Conservation (phyloP, 2,888 invertebrate species). For the Drosophila anomelani region DNA sequence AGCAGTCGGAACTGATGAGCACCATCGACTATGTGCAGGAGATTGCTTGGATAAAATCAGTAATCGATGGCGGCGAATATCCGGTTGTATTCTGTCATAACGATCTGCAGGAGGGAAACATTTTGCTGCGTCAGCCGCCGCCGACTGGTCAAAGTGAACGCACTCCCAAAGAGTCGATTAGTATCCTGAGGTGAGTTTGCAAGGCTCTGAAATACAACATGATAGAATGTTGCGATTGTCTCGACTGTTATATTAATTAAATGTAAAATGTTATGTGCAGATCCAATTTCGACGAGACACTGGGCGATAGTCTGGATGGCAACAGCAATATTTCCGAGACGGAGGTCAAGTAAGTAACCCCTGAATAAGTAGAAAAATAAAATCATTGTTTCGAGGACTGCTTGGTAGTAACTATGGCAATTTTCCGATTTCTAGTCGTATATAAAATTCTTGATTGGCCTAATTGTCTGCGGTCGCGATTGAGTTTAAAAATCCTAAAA, state of each 20-base stretch:
- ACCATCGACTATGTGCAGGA: constrained; percentile 88
- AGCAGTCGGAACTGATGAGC: constrained; percentile 68
- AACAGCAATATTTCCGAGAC: constrained; percentile 62
- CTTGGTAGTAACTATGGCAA: constrained; percentile 61
- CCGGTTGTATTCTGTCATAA: constrained; percentile 98
- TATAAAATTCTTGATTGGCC: constrained; percentile 71
- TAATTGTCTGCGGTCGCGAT: constrained; percentile 66
- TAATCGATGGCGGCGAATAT: constrained; percentile 87
- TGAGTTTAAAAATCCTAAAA: constrained; percentile 55
- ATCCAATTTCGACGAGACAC: constrained; percentile 70
- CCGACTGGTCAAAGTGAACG: constrained; percentile 38
- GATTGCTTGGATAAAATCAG: constrained; percentile 89
- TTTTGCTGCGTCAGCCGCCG: constrained; percentile 85
- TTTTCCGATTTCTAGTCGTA: constrained; percentile 39
- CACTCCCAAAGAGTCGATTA: constrained; percentile 67
- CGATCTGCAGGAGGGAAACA: constrained; percentile 95
- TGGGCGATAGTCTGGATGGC: constrained; percentile 70
- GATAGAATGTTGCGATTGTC: background rate
- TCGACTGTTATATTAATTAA: background rate
- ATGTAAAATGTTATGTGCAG: constrained; percentile 26
- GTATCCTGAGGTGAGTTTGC: constrained; percentile 63
- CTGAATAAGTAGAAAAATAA: background rate
- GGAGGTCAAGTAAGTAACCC: constrained; percentile 58
- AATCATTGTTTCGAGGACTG: constrained; percentile 43
- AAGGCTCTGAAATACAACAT: background rate